phyloP scores from a whole-genome alignment of 2,888 invertebrate genomes.

The Pseudococcus viburni region DNA sequence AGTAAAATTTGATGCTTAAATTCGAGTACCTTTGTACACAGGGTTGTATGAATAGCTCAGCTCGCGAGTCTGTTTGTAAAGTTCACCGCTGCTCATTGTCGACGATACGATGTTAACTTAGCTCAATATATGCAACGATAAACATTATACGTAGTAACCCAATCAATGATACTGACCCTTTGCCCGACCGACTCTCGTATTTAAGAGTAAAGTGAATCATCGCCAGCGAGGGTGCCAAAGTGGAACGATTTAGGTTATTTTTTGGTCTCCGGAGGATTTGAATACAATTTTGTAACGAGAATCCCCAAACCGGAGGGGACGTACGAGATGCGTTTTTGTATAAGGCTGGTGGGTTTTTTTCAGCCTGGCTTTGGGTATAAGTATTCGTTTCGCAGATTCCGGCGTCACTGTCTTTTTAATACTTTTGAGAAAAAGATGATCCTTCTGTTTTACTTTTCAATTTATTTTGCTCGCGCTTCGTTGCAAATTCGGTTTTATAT shows the following conservation, averaged over 20 bases:
- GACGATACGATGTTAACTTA: slow-evolving; percentile 1
- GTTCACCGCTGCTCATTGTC: slow-evolving; percentile 1
- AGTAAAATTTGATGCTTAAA: neutral
- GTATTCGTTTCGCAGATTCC: neutral
- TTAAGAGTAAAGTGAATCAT: slow-evolving; percentile 58
- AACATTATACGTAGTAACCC: neutral
- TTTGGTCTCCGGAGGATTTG: slow-evolving; percentile 62
- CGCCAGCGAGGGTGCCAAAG: slow-evolving; percentile 61
- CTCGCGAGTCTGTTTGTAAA: neutral
- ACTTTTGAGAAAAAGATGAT: slow-evolving; percentile 54
- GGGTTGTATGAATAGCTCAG: slow-evolving; percentile 11
- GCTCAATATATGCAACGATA: neutral
- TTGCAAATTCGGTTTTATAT: slow-evolving; percentile 33
- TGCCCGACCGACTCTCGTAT: neutral
- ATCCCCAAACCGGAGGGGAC: neutral
- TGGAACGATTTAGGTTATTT: slow-evolving; percentile 63
- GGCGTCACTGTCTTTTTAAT: slow-evolving; percentile 30
- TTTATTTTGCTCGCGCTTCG: slow-evolving; percentile 62
- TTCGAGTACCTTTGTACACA: neutral
- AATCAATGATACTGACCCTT: slow-evolving; percentile 16
- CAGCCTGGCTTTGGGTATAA: neutral
- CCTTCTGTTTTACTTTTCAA: slow-evolving; percentile 62
- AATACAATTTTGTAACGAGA: slow-evolving; percentile 60
- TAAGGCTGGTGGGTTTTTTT: neutral
- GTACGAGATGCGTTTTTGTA: neutral